These are phyloP conservation scores for Myoxocephalus aenaeus DNA, from an alignment of 2,797 vertebrate species.

Conservation along the genomic window DNA sequence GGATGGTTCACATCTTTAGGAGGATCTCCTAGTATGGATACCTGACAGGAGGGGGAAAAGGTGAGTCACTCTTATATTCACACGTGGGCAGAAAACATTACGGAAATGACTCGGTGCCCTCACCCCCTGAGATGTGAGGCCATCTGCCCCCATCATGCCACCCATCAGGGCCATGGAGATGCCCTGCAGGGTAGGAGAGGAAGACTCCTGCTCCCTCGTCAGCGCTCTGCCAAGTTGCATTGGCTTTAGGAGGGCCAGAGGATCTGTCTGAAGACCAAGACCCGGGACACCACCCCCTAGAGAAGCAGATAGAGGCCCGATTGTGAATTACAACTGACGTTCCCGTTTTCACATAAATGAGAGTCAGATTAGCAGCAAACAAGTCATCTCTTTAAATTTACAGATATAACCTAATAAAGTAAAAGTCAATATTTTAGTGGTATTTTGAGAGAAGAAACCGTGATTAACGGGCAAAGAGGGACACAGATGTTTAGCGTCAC, in stretches of 20 bases:
- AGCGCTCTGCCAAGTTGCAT: slow-evolving; percentile 69
- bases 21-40: slow-evolving; percentile 89
- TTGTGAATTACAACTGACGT: background rate
- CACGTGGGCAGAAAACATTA: background rate
- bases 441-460: background rate
- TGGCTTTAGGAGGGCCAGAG: slow-evolving; percentile 83
- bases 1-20: slow-evolving; percentile 87
- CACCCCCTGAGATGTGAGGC: slow-evolving; percentile 83
- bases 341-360: background rate
- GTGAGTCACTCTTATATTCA: background rate
- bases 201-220: slow-evolving; percentile 85
- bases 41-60: slow-evolving; percentile 64
- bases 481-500: slow-evolving; percentile 55
- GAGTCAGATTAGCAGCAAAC: background rate
- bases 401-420: background rate
- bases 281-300: slow-evolving; percentile 70
- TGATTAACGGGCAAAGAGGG: slow-evolving; percentile 8
- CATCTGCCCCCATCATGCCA: slow-evolving; percentile 82
- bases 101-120: slow-evolving; percentile 49
- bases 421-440: background rate
- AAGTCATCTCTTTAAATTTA: background rate
- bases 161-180: slow-evolving; percentile 84
- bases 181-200: slow-evolving; percentile 82
- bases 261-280: slow-evolving; percentile 83
- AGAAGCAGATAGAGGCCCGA: background rate